phyloP scores from a whole-genome alignment of 2,888 invertebrate species.

The Synergus japonicus region DNA sequence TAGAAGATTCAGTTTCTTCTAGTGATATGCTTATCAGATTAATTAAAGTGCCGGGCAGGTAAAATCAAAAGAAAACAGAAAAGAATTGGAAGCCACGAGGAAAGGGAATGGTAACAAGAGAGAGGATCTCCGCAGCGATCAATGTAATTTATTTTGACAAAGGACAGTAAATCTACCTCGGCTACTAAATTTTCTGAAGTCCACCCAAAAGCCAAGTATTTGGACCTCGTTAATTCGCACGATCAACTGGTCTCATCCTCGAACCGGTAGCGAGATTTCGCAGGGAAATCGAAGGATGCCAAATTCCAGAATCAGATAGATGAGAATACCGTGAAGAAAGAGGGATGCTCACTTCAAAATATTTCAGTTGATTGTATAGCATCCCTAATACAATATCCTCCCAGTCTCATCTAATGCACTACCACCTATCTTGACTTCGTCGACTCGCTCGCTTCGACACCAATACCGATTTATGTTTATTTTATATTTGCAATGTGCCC shows the following conservation, averaged over 20 bases:
- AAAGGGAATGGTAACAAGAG: constrained; percentile 1
- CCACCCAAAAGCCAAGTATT: constrained; percentile 62
- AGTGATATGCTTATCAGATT: not conserved
- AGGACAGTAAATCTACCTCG: constrained; percentile 57
- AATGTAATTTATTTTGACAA: constrained; percentile 57
- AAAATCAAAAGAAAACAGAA: not conserved
- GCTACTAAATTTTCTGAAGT: constrained; percentile 60
- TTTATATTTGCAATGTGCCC: no score
- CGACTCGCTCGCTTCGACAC: no score
- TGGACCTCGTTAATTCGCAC: constrained; percentile 73
- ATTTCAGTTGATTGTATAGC: not conserved
- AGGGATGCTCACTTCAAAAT: not conserved
- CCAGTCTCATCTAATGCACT: no score
- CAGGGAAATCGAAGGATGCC: constrained; percentile 56
- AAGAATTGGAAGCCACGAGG: not conserved
- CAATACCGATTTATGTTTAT: no score
- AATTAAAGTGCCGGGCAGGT: not conserved
- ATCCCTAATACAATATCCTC: not conserved
- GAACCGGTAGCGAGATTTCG: constrained; percentile 62
- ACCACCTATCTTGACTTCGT: no score
- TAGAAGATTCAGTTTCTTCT: not conserved
- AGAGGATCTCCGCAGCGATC: constrained; percentile 52
- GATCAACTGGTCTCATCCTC: constrained; percentile 58
- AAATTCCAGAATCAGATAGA: constrained; percentile 8
- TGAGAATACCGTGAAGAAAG: not conserved